Base-by-base conservation (phyloP, 2,888 invertebrate species). In the Apantesis nais region DNA sequence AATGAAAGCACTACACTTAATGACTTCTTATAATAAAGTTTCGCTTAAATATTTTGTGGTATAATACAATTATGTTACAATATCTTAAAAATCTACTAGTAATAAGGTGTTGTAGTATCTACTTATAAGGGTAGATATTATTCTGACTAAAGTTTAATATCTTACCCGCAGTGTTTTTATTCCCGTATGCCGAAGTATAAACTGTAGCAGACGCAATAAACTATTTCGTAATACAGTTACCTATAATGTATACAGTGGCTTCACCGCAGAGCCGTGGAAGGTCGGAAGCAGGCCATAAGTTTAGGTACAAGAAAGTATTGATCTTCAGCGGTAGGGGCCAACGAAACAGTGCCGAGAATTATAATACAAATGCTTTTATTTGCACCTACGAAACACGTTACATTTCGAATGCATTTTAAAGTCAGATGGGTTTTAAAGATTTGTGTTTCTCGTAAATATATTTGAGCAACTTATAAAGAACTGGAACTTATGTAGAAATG, bases 301-400 rank as follows among this genome's bases (percentile, higher is more conserved):
- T 86, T 75, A 77, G 72, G 68, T 76, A 82, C 84, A 79, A 82
- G 81, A 84, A 84, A 82, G 78, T 88, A 87, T 86, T 83, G 85
- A 88, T 84, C 81, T 75, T 55, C 64, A 62, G 31, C 39, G 66
- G 52, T 29, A 44, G 66, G 62, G 68, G 58, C 66, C 70, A 44
- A 41, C 31, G 62, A 62, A 68, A 48, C 66, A 65, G 74, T 70
- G 78, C 75, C 75, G 73, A 73, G 74, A 82, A 78, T 84, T 79
- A 76, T 73, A 74, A 76, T 74, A 74, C 71, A 82, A 81, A 79
- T 72, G 72, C 73, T 63, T 65, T 64, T 73, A 76, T 70, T 67
- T 65, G 44, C 62, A 76, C 71, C 37, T 52, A 44, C 48, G 39
- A 34, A 71, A 64, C 37, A 37, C 55, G 34, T 29, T 65, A 67